Percentiles rank a stretch among this genome's conserved stretches.
These are phyloP conservation scores for Aphis craccivora DNA, from an alignment of 1,140 invertebrate genomes.

Conservation along the genomic window DNA sequence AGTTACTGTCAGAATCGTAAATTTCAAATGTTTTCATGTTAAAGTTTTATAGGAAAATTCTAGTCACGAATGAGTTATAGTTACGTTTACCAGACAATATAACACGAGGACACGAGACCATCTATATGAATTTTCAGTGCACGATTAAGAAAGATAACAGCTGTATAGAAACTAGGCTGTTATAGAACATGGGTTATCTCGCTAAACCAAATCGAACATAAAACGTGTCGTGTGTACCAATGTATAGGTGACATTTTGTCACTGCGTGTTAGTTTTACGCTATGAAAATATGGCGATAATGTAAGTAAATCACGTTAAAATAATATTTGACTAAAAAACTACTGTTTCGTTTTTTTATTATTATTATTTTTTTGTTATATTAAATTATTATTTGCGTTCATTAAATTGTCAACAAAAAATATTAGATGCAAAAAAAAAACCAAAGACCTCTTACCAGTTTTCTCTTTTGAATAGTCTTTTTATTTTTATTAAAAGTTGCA, in stretches of 20 bases:
- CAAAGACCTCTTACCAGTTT: neutral
- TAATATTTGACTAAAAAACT: neutral
- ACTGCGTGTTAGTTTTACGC: neutral
- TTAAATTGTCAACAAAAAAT: neutral
- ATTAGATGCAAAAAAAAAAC: neutral
- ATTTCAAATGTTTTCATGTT: neutral
- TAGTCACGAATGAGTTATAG: neutral
- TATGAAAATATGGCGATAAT: neutral
- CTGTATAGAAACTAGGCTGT: neutral
- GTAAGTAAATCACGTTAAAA: neutral
- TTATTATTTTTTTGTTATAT: neutral
- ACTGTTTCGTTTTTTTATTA: neutral
- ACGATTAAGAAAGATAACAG: neutral
- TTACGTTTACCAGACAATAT: neutral
- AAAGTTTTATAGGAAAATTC: neutral
- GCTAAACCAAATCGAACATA: neutral
- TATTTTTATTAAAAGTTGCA: neutral
- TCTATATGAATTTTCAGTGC: neutral
- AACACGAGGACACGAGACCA: neutral
- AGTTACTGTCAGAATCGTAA: conserved; percentile 29
- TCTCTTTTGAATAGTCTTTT: neutral
- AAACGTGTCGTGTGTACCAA: neutral
- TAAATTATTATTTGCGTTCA: neutral
- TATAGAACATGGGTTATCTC: neutral
- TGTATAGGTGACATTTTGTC: neutral